These are phyloP conservation scores for Rhabdomys dilectus DNA, from an alignment of 2,113 vertebrate species.

Conservation along the genomic window DNA sequence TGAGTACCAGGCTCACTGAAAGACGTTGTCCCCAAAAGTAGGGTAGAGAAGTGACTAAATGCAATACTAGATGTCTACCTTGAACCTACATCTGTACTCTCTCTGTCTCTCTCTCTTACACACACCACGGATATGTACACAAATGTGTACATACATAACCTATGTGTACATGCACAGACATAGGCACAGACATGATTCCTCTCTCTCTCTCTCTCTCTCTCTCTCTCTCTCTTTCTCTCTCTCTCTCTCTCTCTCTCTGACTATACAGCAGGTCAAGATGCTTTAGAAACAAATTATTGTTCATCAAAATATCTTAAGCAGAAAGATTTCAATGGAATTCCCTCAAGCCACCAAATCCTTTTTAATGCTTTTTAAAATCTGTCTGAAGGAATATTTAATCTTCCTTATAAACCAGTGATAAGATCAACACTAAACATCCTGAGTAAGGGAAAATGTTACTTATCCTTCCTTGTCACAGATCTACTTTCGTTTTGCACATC, in stretches of 20 bases:
- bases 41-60: neutral
- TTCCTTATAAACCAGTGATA: neutral
- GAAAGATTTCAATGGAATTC: neutral
- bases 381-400: neutral
- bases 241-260: neutral
- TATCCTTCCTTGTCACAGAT: neutral
- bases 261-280: neutral
- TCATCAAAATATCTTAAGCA: slow-evolving; percentile 7
- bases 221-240: too few relatives aligned
- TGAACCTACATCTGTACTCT: neutral
- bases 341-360: neutral
- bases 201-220: too few relatives aligned
- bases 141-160: neutral
- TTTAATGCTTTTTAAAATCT: neutral
- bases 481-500: neutral
- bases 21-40: neutral
- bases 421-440: neutral
- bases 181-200: neutral
- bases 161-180: too few relatives aligned
- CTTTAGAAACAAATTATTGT: neutral
- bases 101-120: neutral
- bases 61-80: neutral
- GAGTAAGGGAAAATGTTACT: neutral
- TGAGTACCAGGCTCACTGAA: neutral
- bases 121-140: too few relatives aligned